These are phyloP conservation scores for Gymnosoma rotundatum DNA, from an alignment of 2,888 invertebrate genomes.

Conservation along the genomic window DNA sequence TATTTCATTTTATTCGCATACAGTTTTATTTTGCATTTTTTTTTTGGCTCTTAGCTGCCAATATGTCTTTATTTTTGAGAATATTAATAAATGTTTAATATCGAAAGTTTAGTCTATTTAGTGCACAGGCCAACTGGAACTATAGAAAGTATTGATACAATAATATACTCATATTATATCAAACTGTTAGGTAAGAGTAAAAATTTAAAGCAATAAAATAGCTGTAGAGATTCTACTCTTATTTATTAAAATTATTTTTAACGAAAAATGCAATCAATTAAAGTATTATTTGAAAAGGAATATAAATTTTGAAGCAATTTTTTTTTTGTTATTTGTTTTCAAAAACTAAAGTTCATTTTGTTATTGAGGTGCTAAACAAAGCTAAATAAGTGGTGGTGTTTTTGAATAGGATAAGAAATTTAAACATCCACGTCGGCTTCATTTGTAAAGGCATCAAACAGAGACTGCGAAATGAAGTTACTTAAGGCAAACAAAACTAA, in stretches of 20 bases:
- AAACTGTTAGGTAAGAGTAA: constrained; percentile 11
- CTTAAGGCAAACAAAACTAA: too few species aligned
- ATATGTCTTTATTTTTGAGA: constrained; percentile 20
- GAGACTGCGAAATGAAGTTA: too few species aligned
- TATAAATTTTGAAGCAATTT: too few species aligned
- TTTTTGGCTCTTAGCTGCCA: background rate
- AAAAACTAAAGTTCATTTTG: too few species aligned
- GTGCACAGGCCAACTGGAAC: background rate
- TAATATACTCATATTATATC: background rate
- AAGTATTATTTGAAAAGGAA: too few species aligned
- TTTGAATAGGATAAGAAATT: too few species aligned
- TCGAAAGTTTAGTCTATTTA: constrained; percentile 37
- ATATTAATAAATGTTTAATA: constrained; percentile 43
- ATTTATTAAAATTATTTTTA: background rate
- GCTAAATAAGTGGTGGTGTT: too few species aligned
- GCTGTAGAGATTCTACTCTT: background rate
- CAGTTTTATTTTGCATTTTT: background rate
- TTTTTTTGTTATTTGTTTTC: too few species aligned
- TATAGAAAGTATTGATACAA: constrained; percentile 40
- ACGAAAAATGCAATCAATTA: too few species aligned
- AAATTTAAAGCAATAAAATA: background rate
- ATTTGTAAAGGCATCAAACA: too few species aligned
- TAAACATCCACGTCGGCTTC: too few species aligned
- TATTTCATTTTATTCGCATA: constrained; percentile 38
- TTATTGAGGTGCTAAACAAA: too few species aligned